Percentiles rank a stretch among this genome's conserved stretches.
Conservation (phyloP, 2,797 vertebrate species). For the Megalops cyprinoides region DNA sequence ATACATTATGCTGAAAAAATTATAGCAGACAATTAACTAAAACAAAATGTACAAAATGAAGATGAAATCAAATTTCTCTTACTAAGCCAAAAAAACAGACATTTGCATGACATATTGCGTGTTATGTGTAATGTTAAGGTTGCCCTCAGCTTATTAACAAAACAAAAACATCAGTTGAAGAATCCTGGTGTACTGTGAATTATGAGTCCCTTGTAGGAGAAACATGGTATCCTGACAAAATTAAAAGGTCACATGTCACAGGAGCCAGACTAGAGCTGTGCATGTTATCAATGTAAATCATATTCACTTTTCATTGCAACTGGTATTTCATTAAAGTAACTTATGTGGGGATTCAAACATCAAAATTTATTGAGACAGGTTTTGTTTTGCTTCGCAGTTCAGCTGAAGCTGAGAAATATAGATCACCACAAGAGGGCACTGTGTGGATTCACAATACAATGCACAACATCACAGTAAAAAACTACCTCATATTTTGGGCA, state of each 20-base stretch:
- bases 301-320: not conserved
- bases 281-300: not conserved
- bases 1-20: not conserved
- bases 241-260: not conserved
- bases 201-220: not conserved
- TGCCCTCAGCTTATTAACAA: not conserved
- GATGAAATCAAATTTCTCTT: not conserved
- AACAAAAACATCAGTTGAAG: not conserved
- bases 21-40: not conserved
- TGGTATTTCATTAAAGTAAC: not conserved
- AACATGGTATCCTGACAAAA: not conserved
- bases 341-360: not conserved
- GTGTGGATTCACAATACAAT: conserved; percentile 6
- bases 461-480: not conserved
- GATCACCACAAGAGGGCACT: conserved; percentile 24
- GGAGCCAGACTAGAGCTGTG: not conserved
- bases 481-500: not conserved
- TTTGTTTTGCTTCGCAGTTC: not conserved
- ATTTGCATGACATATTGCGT: not conserved
- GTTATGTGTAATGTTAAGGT: not conserved
- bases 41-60: not conserved
- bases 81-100: not conserved
- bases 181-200: not conserved
- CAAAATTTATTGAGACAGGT: too few species aligned
- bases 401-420: not conserved